Conservation (phyloP, 2,113 vertebrate species). For the Paramormyrops kingsleyae region DNA sequence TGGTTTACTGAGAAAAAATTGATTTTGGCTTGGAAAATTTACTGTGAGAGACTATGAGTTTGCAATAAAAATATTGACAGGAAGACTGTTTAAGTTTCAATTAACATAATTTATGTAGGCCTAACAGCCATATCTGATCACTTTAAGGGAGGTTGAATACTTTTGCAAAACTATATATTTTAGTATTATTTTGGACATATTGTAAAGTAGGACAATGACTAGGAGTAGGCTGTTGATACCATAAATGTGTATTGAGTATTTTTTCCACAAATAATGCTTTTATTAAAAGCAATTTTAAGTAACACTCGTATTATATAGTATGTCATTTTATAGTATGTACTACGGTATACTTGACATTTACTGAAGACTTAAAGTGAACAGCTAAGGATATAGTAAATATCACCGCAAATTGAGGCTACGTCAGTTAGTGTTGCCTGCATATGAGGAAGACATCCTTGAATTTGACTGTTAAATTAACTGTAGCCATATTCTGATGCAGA, state of each 20-base stretch:
- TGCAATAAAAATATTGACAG: no score
- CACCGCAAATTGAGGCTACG: background rate
- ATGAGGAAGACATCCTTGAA: background rate
- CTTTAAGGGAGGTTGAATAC: background rate
- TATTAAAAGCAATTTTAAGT: background rate
- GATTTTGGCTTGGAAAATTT: background rate
- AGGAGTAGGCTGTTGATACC: background rate
- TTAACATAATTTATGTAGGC: background rate
- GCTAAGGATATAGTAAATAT: background rate
- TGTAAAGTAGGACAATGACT: background rate
- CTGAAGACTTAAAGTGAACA: background rate
- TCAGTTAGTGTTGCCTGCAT: background rate
- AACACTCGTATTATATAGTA: background rate
- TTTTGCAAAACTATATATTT: background rate
- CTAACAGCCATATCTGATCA: background rate
- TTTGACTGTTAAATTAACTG: background rate
- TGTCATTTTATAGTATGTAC: background rate
- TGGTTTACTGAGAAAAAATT: background rate
- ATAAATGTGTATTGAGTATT: background rate
- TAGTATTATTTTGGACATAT: background rate
- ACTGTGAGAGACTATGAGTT: background rate
- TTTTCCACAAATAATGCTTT: background rate
- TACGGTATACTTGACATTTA: background rate
- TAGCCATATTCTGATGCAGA: background rate
- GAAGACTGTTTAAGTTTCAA: background rate